These are phyloP conservation scores for Uria lomvia DNA, from an alignment of 2,113 vertebrate species.

Conservation along the genomic window DNA sequence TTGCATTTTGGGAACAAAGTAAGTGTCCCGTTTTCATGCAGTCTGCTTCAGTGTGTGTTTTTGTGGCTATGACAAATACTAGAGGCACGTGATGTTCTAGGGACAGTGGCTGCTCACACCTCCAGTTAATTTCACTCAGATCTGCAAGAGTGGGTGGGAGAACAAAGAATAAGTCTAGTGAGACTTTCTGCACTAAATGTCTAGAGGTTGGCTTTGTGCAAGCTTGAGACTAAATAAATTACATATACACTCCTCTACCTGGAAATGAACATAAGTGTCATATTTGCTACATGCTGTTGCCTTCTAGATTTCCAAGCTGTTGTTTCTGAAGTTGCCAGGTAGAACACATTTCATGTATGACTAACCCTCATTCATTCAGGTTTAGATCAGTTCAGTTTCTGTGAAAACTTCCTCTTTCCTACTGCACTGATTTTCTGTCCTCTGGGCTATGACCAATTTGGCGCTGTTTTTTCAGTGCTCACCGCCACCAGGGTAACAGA, in stretches of 20 bases:
- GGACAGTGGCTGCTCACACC: background rate
- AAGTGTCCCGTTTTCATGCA: background rate
- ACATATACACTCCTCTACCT: background rate
- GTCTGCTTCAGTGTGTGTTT: background rate
- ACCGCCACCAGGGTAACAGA: background rate
- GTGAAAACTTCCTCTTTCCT: background rate
- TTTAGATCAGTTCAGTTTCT: background rate
- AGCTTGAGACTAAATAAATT: background rate
- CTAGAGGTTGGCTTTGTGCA: background rate
- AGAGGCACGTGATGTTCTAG: background rate
- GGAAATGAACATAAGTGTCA: background rate
- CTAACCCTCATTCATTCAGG: background rate
- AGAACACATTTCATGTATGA: background rate
- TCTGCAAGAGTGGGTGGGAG: background rate
- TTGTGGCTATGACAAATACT: background rate
- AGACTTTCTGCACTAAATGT: background rate
- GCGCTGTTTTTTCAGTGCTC: background rate
- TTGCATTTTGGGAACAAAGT: background rate
- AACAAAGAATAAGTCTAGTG: background rate
- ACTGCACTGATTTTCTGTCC: background rate
- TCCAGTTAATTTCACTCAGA: background rate
- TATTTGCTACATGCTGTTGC: background rate
- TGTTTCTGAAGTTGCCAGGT: background rate
- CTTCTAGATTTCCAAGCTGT: conserved; percentile 5
- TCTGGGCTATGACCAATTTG: background rate